Evolutionary conservation across 1,140 invertebrate species (phyloP).

Genomic region (Cydia fagiglandana): DNA sequence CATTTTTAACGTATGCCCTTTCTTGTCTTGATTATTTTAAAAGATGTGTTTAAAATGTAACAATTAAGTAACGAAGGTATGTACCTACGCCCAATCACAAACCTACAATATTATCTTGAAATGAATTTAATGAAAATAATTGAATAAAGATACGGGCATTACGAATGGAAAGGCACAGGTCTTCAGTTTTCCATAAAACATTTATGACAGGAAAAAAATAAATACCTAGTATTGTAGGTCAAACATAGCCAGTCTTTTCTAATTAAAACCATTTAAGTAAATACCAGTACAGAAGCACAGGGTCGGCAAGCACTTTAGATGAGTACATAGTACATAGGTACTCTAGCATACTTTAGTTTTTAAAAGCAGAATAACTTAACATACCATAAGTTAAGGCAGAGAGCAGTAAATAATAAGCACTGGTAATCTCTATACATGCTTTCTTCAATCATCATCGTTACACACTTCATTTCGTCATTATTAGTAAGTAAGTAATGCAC

Average conservation of each 20-base stretch:
- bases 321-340: no score
- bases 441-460: no score
- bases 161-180: no score
- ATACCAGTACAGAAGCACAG: not conserved
- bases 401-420: not conserved
- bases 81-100: no score
- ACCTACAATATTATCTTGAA: no score
- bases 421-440: not conserved
- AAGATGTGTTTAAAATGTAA: no score
- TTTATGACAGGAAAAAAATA: not conserved
- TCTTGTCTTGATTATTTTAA: not conserved
- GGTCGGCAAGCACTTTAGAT: not conserved
- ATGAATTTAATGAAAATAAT: no score
- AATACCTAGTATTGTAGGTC: not conserved
- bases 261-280: conserved; percentile 1
- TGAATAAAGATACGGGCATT: no score
- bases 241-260: not conserved
- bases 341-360: not conserved
- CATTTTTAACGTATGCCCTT: not conserved
- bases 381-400: not conserved
- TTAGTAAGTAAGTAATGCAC: no score
- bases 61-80: no score
- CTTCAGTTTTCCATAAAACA: no score
- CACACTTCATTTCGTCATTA: no score
- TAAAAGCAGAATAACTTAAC: not conserved